phyloP scores from a whole-genome alignment of 2,113 vertebrate species.

The Lophura nycthemera region DNA sequence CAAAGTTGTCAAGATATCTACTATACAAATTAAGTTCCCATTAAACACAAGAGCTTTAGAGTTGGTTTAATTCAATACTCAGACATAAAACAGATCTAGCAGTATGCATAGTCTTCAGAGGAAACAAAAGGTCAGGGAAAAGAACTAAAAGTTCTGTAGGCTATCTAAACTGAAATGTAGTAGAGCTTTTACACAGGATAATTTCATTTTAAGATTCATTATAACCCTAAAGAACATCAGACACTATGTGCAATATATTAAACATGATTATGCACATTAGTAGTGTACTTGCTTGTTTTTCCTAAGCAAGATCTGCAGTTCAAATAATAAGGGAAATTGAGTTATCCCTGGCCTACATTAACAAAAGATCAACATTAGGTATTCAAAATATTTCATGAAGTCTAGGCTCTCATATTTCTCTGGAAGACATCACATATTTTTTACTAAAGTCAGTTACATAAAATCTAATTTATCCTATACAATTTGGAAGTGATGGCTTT shows the following conservation, averaged over 20 bases:
- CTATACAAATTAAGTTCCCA: not conserved
- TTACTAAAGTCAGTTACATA: not conserved
- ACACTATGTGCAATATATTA: too few relatives aligned
- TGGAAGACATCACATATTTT: not conserved
- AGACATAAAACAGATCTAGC: not conserved
- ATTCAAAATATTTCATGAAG: not conserved
- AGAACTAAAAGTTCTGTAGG: not conserved
- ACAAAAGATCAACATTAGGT: not conserved
- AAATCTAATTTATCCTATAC: not conserved
- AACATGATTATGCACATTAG: fast-evolving
- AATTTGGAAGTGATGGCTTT: not conserved
- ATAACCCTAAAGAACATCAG: not conserved
- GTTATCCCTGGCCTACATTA: not conserved
- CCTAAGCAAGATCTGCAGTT: not conserved
- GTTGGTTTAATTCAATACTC: not conserved
- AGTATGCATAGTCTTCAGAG: not conserved
- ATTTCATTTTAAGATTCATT: not conserved
- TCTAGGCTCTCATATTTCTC: not conserved
- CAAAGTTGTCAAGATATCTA: not conserved
- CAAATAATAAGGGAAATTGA: not conserved
- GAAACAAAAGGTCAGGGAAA: not conserved
- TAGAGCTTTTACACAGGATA: not conserved
- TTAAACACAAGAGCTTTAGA: not conserved
- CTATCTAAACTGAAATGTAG: not conserved
- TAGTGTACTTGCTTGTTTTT: not conserved